Evolutionary conservation across 2,113 vertebrate genomes (phyloP).

Genomic region (Dasyornis broadbenti): DNA sequence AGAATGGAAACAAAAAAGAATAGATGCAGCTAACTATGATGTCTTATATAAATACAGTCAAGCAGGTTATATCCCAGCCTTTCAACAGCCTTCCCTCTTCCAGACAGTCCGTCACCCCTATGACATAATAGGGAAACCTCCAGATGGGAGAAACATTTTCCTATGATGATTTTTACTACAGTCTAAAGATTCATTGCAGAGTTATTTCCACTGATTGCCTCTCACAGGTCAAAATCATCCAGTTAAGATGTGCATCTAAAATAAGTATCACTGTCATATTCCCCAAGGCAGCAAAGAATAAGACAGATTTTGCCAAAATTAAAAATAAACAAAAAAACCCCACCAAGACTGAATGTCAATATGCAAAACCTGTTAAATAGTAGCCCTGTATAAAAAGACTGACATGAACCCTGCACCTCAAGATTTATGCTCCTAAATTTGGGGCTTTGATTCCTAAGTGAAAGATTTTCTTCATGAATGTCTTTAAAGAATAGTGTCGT

Average conservation of each 20-base stretch:
- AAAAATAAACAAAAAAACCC: background rate
- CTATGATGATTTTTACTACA: background rate
- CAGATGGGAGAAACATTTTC: constrained; percentile 13
- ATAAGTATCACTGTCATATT: background rate
- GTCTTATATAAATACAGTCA: background rate
- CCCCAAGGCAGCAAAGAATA: background rate
- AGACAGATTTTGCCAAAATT: background rate
- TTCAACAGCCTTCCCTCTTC: constrained; percentile 5
- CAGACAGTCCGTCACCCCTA: background rate
- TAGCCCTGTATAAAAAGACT: background rate
- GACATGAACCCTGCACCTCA: background rate
- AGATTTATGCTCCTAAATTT: background rate
- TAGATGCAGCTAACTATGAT: background rate
- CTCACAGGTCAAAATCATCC: background rate
- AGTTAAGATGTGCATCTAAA: background rate
- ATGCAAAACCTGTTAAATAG: background rate
- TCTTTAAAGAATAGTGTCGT: background rate
- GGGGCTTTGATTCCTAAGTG: background rate
- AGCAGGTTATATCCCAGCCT: background rate
- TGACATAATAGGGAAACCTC: constrained; percentile 22
- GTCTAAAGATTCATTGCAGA: background rate
- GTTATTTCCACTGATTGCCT: background rate
- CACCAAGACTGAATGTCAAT: background rate
- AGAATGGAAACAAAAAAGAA: background rate
- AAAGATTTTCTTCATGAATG: background rate